Evolutionary conservation across 2,888 invertebrate genomes (phyloP), one percentile per base, ranked within the genome.

Genomic region (Odontocolon sp.): DNA sequence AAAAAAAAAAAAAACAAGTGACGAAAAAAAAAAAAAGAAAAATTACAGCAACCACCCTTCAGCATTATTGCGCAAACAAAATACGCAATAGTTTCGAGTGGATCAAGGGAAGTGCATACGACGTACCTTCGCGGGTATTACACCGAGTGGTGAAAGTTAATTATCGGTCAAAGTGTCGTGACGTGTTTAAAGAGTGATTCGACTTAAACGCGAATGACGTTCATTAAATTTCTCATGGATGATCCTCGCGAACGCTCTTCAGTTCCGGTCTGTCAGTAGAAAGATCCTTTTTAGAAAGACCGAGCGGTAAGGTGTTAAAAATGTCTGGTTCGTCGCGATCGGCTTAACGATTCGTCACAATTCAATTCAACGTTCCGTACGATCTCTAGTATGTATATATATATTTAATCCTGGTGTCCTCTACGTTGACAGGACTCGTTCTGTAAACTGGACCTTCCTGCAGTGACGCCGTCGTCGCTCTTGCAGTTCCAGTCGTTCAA

Each of bases 121-220:
- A 40, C 31, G 21, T 59, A 42, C 9, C 23, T 54, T 50, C 16
- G 31, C 42, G 57, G 23, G 56, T 40, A 57, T 59, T 11, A 28
- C 31, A 9, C 28, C 40, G 33, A 64, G 26, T 33, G 71, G 78
- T 81, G 77, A 81, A 79, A 81, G 80, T 81, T 78, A 79, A 81
- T 81, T 66, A 70, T 69, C 18, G 50, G 40, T 72, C 56, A 57
- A 21, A 31, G 66, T 63, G 59, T 67, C 47, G 52, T 38, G 31
- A 57, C 56, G 50, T 45, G 45, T 38, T 50, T 11, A 50, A 42
- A 16, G 18, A 42, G 64, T 28, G 67, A 61, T 54, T 73, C 33
- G 16, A 16, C n/a, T 36, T 36, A 2, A 33, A 8, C 11, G 21
- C 47, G 47, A 33, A 33, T 36, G 64, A 64, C 64, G 33, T 57